Conservation (phyloP, 2,797 vertebrate species). For the Holocentrus rufus region DNA sequence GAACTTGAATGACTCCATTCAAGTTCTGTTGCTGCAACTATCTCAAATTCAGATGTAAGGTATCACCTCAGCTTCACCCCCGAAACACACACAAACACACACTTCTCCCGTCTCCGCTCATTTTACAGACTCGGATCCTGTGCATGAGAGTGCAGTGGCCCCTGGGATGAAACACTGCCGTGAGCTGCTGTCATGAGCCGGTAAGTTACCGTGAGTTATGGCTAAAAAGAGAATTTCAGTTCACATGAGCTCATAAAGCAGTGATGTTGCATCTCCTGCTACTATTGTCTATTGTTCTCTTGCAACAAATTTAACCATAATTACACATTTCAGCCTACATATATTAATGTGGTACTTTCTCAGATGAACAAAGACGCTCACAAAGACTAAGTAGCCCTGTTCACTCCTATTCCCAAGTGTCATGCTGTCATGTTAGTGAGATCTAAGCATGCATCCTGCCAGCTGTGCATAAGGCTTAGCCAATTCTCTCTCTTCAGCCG, state of each 20-base stretch:
- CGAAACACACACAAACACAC: neutral
- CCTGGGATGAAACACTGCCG: neutral
- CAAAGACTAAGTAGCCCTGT: slow-evolving; percentile 23
- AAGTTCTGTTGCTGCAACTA: too few species aligned
- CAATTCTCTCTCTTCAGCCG: slow-evolving; percentile 31
- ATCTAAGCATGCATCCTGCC: slow-evolving; percentile 58
- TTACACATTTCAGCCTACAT: neutral
- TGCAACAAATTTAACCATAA: neutral
- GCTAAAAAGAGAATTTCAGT: neutral
- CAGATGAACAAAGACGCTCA: slow-evolving; percentile 6
- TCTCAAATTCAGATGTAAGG: neutral
- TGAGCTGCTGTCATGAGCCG: neutral
- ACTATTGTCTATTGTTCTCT: neutral
- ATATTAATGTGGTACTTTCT: neutral
- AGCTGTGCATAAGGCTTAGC: slow-evolving; percentile 61
- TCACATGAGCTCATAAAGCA: neutral
- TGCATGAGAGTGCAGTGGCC: slow-evolving; percentile 27
- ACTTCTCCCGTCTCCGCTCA: neutral
- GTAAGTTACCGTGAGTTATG: slow-evolving; percentile 17
- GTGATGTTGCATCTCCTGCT: neutral
- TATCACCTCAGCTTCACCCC: neutral
- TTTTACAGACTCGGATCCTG: slow-evolving; percentile 26
- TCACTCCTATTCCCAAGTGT: slow-evolving; percentile 37
- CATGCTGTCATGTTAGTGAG: slow-evolving; percentile 40
- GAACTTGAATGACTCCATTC: too few species aligned